These are phyloP conservation scores for Myripristis murdjan DNA, from an alignment of 2,797 vertebrate genomes.

Conservation along the genomic window DNA sequence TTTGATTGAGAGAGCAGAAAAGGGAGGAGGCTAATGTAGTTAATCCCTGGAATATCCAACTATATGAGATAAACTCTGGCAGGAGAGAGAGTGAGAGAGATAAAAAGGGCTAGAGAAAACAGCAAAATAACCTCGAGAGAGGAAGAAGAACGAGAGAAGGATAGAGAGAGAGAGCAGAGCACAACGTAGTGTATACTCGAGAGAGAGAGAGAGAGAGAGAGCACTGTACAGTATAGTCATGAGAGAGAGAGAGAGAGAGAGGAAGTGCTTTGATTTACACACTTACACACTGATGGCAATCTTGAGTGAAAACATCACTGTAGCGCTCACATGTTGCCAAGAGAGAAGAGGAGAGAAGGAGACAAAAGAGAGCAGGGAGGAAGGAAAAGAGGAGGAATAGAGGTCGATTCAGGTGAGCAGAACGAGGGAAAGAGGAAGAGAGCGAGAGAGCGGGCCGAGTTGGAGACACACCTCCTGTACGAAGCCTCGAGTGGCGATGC, in stretches of 20 bases:
- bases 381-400: no score
- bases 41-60: constrained; percentile 16
- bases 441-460: neutral
- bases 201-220: neutral
- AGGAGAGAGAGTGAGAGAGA: constrained; percentile 1
- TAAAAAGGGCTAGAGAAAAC: neutral
- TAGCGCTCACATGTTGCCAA: constrained; percentile 44
- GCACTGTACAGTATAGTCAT: constrained; percentile 18
- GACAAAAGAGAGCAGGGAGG: no score
- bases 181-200: no score
- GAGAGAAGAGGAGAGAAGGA: constrained; percentile 8
- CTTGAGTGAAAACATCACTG: constrained; percentile 25
- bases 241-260: constrained; percentile 26
- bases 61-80: constrained; percentile 14
- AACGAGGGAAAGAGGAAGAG: no score
- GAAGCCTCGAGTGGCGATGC: constrained; percentile 45
- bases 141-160: constrained; percentile 3
- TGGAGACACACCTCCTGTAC: constrained; percentile 41
- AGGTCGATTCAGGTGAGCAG: no score
- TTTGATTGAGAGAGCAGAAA: neutral
- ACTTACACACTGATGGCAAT: constrained; percentile 56
- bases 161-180: constrained; percentile 21
- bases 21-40: constrained; percentile 34
- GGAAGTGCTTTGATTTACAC: constrained; percentile 54
- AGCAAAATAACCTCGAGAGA: neutral